Conservation (phyloP, 2,888 invertebrate genomes). For the Dryadula phaetusa region DNA sequence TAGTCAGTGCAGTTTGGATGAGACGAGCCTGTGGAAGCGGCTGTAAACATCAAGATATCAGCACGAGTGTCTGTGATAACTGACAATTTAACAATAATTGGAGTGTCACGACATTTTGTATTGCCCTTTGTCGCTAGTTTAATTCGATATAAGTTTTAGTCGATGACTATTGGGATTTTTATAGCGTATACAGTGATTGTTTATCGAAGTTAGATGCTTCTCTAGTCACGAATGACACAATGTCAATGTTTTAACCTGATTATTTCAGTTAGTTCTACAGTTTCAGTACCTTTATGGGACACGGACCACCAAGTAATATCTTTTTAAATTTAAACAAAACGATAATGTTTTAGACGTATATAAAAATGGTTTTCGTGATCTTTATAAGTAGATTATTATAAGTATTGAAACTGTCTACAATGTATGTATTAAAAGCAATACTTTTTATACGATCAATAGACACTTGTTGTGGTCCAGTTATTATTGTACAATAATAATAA, state of each 20-base stretch:
- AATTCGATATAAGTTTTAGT: constrained; percentile 53
- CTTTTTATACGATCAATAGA: constrained; percentile 1
- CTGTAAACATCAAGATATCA: background rate
- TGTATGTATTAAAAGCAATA: constrained; percentile 18
- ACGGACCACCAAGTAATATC: constrained; percentile 21
- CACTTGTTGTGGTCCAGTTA: constrained; percentile 8
- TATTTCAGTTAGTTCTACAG: constrained; percentile 6
- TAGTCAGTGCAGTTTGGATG: constrained; percentile 77
- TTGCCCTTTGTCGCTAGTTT: constrained; percentile 52
- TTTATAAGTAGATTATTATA: background rate
- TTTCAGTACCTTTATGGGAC: constrained; percentile 6
- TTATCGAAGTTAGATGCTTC: constrained; percentile 61
- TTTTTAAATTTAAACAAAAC: background rate
- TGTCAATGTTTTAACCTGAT: constrained; percentile 51
- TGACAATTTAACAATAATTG: constrained; percentile 16
- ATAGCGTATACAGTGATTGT: constrained; percentile 61
- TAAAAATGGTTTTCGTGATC: background rate
- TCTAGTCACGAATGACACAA: constrained; percentile 73
- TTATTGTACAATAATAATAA: background rate
- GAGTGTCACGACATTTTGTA: constrained; percentile 12
- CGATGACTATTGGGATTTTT: constrained; percentile 58
- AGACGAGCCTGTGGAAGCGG: constrained; percentile 59
- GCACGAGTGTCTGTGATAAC: constrained; percentile 23
- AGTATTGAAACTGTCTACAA: background rate
- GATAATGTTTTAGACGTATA: background rate